Percentiles rank a stretch among this genome's conserved stretches.
Evolutionary conservation across 2,888 invertebrate species (phyloP).

Genomic region (Brenthis ino): DNA sequence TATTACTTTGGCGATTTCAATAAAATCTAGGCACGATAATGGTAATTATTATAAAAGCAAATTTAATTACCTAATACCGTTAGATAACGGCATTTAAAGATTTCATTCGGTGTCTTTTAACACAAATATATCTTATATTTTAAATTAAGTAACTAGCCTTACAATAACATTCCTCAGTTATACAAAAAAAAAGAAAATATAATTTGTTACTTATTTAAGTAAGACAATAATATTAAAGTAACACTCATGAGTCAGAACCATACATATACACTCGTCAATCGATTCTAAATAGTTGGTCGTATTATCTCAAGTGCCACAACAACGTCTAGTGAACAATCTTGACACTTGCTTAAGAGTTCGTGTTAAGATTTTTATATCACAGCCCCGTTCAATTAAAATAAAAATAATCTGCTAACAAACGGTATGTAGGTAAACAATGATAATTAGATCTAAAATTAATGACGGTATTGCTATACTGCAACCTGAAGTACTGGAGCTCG

Average conservation of each 20-base stretch:
- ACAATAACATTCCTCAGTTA: not conserved
- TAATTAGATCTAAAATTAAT: slow-evolving; percentile 47
- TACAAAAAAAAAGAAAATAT: not conserved
- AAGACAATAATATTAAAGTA: not conserved
- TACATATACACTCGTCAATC: slow-evolving; percentile 24
- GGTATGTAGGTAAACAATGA: slow-evolving; percentile 51
- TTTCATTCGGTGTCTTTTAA: not conserved
- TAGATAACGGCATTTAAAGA: not conserved
- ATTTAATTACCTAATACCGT: slow-evolving; percentile 11
- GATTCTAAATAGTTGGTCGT: slow-evolving; percentile 30
- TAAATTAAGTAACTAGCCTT: slow-evolving; percentile 10
- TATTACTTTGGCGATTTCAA: slow-evolving; percentile 65
- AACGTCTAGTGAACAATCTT: slow-evolving; percentile 37
- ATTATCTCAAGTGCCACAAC: slow-evolving; percentile 25
- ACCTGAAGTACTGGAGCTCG: slow-evolving; percentile 59
- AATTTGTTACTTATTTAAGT: not conserved
- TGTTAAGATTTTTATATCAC: slow-evolving; percentile 69
- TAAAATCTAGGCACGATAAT: slow-evolving; percentile 70
- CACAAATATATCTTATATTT: not conserved
- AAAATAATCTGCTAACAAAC: slow-evolving; percentile 53
- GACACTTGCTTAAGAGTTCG: slow-evolving; percentile 29
- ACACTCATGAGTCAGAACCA: slow-evolving; percentile 16
- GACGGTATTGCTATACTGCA: slow-evolving; percentile 42
- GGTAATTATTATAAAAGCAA: slow-evolving; percentile 48
- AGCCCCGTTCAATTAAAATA: slow-evolving; percentile 65